Base-by-base conservation (phyloP, 2,888 invertebrate species). In the Colostygia pectinataria region DNA sequence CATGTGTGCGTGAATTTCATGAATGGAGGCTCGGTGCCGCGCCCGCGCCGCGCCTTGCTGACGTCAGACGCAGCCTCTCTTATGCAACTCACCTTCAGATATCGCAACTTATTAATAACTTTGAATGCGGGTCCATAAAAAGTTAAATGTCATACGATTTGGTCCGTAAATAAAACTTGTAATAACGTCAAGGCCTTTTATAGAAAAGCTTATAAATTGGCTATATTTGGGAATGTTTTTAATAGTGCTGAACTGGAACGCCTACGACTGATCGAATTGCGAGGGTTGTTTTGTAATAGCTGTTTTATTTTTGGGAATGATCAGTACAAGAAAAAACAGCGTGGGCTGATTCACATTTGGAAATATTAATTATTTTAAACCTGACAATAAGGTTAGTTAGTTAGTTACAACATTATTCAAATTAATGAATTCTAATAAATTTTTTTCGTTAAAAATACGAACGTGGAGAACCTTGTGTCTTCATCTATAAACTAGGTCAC, bases 51-150 rank as follows among this genome's bases (percentile, higher is more conserved):
- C 73, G 83, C 86, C 84, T 69, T 60, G 44, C 48, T 54, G 85
- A 89, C 87, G 89, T 89, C 87, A 89, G 74, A 59, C 56, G 53
- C 74, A 73, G 72, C 77, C 77, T 74, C 73, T 61, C 74, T 85
- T 83, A 86, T 86, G 85, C 83, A 85, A 82, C 67, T 65, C 61
- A 59, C 66, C 70, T 74, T 77, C 74, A 67, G 62, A 73, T 75
- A 80, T 77, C 78, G 69, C 47, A 66, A 61, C 67, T 63, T 79
- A 76, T 76, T 78, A 77, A 78, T 80, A 80, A 76, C 74, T 74
- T 77, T 64, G 60, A 58, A 63, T 67, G 61, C 55, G 47, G 52
- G 18, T 3, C 2, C 55, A 57, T 50, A 50, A 43, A 52, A 58
- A 57, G 36, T 39, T 58, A 55, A 54, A 36, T 59, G 38, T 48